Base-by-base conservation (phyloP, 1,140 invertebrate species). In the Zaprionus kolodkinae region DNA sequence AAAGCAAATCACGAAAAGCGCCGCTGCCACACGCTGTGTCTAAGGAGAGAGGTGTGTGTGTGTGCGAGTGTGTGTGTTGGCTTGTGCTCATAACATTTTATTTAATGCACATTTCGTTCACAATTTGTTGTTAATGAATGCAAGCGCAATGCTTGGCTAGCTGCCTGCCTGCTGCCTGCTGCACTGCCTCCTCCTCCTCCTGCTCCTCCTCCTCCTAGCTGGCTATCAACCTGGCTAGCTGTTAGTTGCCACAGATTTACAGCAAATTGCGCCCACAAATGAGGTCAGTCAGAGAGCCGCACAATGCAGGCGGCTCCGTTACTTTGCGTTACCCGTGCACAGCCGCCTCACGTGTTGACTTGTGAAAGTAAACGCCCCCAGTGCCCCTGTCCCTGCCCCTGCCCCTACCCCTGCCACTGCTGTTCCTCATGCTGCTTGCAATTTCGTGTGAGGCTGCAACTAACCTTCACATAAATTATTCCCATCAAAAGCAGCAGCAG, bases 401-500 rank as follows among this genome's bases (percentile, higher is more conserved):
- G n/a, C n/a, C n/a, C n/a, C n/a, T n/a, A n/a, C n/a, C n/a, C n/a
- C 6, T 3, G n/a, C 54, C n/a, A n/a, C n/a, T n/a, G 12, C 64
- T 40, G 27, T 36, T 57, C 27, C 36, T 13, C 4, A 10, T 30
- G 25, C 38, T 48, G 56, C 73, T 66, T 62, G 83, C 69, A 74
- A 86, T 86, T 79, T 85, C 81, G 81, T 88, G 85, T 81, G 85
- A 88, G 84, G 63, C 67, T 72, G 85, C 85, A 76, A 88, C 81
- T 84, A 89, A 88, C 78, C 84, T 88, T 88, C 85, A 84, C 84
- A 89, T 88, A 89, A 88, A 88, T 88, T 88, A 89, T 89, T 84
- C 84, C 85, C 84, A 88, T 89, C 85, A 87, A 87, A 86, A 78
- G 80, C 84, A 78, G 72, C 85, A 84, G 69, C n/a, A n/a, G n/a